These are phyloP conservation scores for Solea solea DNA, from an alignment of 2,113 vertebrate genomes.

Conservation along the genomic window DNA sequence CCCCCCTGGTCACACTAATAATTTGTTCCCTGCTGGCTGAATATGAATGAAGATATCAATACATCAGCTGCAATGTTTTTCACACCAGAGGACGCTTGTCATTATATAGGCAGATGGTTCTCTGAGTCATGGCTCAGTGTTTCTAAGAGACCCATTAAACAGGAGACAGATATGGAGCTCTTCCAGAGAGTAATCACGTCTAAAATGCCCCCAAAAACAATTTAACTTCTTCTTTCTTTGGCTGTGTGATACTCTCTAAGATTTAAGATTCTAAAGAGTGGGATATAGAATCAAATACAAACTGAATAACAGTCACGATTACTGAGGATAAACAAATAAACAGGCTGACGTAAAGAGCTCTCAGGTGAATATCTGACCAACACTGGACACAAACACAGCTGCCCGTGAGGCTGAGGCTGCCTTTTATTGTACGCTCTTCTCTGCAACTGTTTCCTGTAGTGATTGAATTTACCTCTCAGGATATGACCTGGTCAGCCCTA, in stretches of 20 bases:
- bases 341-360: slow-evolving; percentile 24
- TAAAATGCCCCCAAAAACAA: not conserved
- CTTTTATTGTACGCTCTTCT: slow-evolving; percentile 55
- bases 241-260: not conserved
- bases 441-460: slow-evolving; percentile 65
- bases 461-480: slow-evolving; percentile 73
- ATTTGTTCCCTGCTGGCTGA: slow-evolving; percentile 14
- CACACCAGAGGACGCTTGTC: slow-evolving; percentile 22
- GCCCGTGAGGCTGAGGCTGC: slow-evolving; percentile 15
- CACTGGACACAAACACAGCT: slow-evolving; percentile 17
- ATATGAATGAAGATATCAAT: slow-evolving; percentile 44
- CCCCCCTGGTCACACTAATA: slow-evolving; percentile 9
- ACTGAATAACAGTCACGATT: not conserved
- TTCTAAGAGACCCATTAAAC: slow-evolving; percentile 15
- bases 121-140: slow-evolving; percentile 35
- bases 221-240: not conserved
- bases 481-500: slow-evolving; percentile 52
- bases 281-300: not conserved
- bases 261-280: not conserved
- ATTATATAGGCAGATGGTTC: slow-evolving; percentile 38
- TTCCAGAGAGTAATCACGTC: not conserved
- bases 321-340: slow-evolving; percentile 6
- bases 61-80: slow-evolving; percentile 32
- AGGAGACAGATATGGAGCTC: slow-evolving; percentile 11
- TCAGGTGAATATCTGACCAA: slow-evolving; percentile 14